Percentiles rank a stretch among this genome's conserved stretches.
Evolutionary conservation across 1,140 invertebrate genomes (phyloP).

Genomic region (Panonychus citri): DNA sequence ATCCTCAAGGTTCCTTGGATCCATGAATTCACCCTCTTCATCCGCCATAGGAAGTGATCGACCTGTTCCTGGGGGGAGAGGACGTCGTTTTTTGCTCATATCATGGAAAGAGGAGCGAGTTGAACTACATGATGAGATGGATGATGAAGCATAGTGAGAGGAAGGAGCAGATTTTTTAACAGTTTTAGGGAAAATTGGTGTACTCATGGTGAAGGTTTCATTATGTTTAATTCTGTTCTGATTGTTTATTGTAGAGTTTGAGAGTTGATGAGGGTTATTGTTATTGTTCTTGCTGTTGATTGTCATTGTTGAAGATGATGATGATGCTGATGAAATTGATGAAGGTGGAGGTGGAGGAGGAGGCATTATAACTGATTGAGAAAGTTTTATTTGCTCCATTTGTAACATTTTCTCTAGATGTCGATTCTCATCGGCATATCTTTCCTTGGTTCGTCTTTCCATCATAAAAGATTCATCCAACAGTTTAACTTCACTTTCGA

Average conservation of each 20-base stretch:
- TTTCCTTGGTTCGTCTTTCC: conserved; percentile 5
- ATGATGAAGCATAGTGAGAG: background rate
- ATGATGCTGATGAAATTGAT: background rate
- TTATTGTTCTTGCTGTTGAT: background rate
- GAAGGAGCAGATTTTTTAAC: background rate
- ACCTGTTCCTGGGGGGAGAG: background rate
- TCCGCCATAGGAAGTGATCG: conserved; percentile 23
- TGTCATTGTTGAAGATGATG: background rate
- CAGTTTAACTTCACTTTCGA: background rate
- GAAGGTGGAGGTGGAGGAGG: background rate
- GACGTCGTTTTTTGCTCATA: background rate
- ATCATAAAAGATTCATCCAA: conserved; percentile 1
- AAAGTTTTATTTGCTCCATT: background rate
- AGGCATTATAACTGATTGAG: background rate
- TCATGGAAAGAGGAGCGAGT: background rate
- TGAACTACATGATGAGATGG: background rate
- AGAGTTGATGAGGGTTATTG: background rate
- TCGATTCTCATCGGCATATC: conserved; percentile 2
- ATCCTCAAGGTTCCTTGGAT: conserved; percentile 43
- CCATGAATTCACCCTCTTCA: conserved; percentile 54
- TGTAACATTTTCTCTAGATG: background rate
- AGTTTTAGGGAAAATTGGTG: background rate
- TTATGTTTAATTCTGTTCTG: background rate
- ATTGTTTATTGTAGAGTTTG: background rate
- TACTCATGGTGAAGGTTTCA: background rate